These are phyloP conservation scores for Echinometra lucunter DNA, from an alignment of 53 echinoderm and acorn worm genomes.

Conservation along the genomic window DNA sequence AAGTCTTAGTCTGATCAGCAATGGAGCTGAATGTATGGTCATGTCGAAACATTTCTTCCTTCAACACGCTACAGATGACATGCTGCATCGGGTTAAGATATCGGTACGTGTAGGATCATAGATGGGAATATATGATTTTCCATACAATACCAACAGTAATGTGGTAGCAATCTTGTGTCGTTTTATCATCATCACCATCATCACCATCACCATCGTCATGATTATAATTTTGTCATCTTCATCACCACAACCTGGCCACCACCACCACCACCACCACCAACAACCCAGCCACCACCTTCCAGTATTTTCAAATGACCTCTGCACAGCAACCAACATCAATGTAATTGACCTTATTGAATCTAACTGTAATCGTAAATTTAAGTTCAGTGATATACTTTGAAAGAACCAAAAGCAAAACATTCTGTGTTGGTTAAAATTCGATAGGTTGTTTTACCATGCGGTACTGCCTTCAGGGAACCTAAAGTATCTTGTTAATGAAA, in stretches of 20 bases:
- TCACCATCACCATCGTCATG: no score
- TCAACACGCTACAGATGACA: constrained; percentile 80
- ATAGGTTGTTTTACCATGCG: no score
- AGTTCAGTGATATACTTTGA: no score
- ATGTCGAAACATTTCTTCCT: constrained; percentile 85
- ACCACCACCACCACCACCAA: no score
- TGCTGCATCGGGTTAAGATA: constrained; percentile 65
- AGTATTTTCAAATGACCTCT: not conserved
- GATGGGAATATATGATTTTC: not conserved
- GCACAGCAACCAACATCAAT: not conserved
- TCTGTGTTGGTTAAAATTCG: no score
- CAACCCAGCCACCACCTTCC: not conserved
- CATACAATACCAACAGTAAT: not conserved
- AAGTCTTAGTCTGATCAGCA: constrained; percentile 82
- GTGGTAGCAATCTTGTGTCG: not conserved
- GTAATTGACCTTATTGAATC: not conserved
- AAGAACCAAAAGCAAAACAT: no score
- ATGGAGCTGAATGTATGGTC: constrained; percentile 88
- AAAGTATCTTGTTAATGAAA: no score
- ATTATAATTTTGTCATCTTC: not conserved
- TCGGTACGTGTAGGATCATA: constrained; percentile 38
- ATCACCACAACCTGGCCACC: not conserved
- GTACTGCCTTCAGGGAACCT: no score
- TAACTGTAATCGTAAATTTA: no score
- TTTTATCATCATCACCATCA: not conserved